Percentiles rank a stretch among this genome's conserved stretches.
phyloP scores from a whole-genome alignment of 2,797 vertebrate genomes.

The Acanthopagrus latus region DNA sequence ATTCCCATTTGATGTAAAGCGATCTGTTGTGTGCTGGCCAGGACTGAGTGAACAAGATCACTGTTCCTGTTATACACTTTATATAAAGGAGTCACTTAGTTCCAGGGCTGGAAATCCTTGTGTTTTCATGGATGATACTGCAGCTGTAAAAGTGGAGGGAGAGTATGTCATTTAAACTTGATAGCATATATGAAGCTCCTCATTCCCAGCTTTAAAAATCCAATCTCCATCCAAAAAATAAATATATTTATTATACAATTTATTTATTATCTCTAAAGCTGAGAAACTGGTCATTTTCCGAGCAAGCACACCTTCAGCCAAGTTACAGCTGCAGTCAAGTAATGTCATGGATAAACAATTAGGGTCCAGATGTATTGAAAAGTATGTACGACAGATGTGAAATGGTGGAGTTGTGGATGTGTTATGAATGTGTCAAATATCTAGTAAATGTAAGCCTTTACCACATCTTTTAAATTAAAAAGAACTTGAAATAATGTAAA shows the following conservation, averaged over 20 bases:
- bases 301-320: conserved; percentile 3
- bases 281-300: conserved; percentile 12
- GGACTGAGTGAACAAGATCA: conserved; percentile 69
- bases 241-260: background rate
- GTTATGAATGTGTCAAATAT: conserved; percentile 75
- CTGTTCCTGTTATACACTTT: conserved; percentile 60
- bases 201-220: conserved; percentile 6
- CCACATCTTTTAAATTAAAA: conserved; percentile 63
- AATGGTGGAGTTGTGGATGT: conserved; percentile 63
- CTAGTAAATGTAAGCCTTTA: conserved; percentile 68
- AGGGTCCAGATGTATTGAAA: conserved; percentile 64
- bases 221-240: no score
- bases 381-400: conserved; percentile 67
- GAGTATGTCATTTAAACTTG: conserved; percentile 21
- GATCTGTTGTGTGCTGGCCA: conserved; percentile 72
- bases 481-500: conserved; percentile 55
- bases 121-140: conserved; percentile 29
- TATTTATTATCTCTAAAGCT: conserved; percentile 26
- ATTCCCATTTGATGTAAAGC: conserved; percentile 80
- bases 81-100: conserved; percentile 51
- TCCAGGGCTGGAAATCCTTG: conserved; percentile 40
- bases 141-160: conserved; percentile 25
- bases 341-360: conserved; percentile 55
- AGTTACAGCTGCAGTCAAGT: conserved; percentile 53
- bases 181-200: background rate